Evolutionary conservation across 2,888 invertebrate genomes (phyloP).

Genomic region (Lasioglossum oenotherae): DNA sequence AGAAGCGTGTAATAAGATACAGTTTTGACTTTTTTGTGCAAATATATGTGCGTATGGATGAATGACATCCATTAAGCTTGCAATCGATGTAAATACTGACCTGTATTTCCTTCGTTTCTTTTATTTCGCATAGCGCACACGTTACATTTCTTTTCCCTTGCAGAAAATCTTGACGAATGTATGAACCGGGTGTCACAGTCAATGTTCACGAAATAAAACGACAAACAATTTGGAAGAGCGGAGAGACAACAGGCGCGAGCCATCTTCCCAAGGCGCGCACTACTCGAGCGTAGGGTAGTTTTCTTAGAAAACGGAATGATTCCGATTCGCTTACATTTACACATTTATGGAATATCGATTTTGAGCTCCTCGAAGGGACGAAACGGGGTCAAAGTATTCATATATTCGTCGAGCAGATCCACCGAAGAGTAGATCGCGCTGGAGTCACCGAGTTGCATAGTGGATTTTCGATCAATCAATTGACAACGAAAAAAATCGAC

Average conservation of each 20-base stretch:
- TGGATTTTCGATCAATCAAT: slow-evolving; percentile 14
- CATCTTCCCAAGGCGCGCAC: not conserved
- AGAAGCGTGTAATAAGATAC: not conserved
- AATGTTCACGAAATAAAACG: not conserved
- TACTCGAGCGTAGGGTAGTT: slow-evolving; percentile 17
- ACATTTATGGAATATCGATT: slow-evolving; percentile 82
- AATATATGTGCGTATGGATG: not conserved
- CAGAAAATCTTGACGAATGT: not conserved
- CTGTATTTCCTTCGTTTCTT: not conserved
- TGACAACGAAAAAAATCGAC: not conserved
- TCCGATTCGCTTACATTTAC: slow-evolving; percentile 77
- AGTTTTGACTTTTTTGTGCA: not conserved
- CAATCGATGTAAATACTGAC: not conserved
- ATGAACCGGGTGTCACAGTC: not conserved
- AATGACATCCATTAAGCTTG: not conserved
- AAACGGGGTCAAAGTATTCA: slow-evolving; percentile 56
- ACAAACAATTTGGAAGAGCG: not conserved
- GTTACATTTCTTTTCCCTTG: not conserved
- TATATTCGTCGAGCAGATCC: slow-evolving; percentile 61
- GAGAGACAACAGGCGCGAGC: not conserved
- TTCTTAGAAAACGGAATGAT: slow-evolving; percentile 65
- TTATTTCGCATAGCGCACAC: not conserved
- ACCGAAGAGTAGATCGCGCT: slow-evolving; percentile 41
- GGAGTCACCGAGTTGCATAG: slow-evolving; percentile 30
- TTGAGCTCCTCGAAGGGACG: slow-evolving; percentile 26